Evolutionary conservation across 2,113 vertebrate species (phyloP).

Genomic region (Aegithalos caudatus): DNA sequence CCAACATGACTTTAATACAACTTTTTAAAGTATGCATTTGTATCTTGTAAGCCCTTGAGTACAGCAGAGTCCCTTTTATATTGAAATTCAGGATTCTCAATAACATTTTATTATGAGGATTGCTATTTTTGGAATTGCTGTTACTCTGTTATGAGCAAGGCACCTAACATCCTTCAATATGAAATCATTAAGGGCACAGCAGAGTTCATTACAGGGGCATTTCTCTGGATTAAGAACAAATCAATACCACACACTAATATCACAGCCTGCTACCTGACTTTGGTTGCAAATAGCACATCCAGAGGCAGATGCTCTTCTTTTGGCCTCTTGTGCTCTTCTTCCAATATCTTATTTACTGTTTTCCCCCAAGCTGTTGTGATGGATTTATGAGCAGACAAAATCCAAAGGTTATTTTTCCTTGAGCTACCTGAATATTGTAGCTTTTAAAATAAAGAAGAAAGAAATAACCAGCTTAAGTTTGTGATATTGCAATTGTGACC

Average conservation of each 20-base stretch:
- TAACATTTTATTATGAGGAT: conserved; percentile 66
- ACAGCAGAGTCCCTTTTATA: conserved; percentile 65
- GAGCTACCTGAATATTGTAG: conserved; percentile 46
- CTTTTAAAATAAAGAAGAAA: conserved; percentile 35
- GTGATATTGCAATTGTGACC: background rate
- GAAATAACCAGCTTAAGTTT: conserved; percentile 3
- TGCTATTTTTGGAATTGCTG: conserved; percentile 64
- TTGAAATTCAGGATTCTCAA: conserved; percentile 65
- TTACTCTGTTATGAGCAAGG: conserved; percentile 53
- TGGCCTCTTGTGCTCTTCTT: conserved; percentile 43
- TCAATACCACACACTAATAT: conserved; percentile 64
- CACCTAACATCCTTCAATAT: conserved; percentile 47
- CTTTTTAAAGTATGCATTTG: conserved; percentile 56
- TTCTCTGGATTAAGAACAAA: conserved; percentile 66
- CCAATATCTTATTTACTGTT: conserved; percentile 54
- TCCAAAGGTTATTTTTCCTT: conserved; percentile 51
- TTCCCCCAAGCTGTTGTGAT: conserved; percentile 36
- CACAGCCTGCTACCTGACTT: conserved; percentile 17
- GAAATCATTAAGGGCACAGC: conserved; percentile 61
- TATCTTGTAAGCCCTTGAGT: conserved; percentile 65
- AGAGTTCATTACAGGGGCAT: conserved; percentile 71
- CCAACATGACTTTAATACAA: conserved; percentile 39
- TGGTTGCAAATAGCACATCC: conserved; percentile 30
- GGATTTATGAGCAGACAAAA: conserved; percentile 48
- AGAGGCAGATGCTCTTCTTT: conserved; percentile 6